Evolutionary conservation across 2,113 vertebrate species (phyloP).

Genomic region (Campylorhamphus procurvoides): DNA sequence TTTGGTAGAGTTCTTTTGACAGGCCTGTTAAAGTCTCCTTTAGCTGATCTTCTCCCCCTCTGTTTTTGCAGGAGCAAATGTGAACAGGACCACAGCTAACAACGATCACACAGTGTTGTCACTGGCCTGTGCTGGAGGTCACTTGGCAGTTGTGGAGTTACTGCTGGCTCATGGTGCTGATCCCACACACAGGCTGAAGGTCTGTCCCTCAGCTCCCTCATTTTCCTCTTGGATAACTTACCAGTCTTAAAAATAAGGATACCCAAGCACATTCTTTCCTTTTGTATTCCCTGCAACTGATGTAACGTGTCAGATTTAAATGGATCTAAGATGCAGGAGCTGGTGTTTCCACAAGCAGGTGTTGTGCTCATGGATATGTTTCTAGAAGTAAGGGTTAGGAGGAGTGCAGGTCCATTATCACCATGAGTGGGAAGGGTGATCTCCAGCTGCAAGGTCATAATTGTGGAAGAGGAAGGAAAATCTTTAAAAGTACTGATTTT

Average conservation of each 20-base stretch:
- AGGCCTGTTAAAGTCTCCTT: background rate
- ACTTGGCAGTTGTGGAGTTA: slow-evolving; percentile 96
- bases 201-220: slow-evolving; percentile 31
- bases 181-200: slow-evolving; percentile 98
- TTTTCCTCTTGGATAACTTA: background rate
- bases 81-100: slow-evolving; percentile 97
- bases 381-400: background rate
- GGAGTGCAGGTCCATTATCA: background rate
- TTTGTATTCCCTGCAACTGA: background rate
- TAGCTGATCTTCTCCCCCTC: background rate
- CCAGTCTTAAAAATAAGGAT: background rate
- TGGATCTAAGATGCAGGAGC: too few relatives aligned
- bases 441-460: background rate
- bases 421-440: rapidly evolving
- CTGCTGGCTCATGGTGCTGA: slow-evolving; percentile 96
- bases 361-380: rapidly evolving
- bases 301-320: rapidly evolving
- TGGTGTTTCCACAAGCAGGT: background rate
- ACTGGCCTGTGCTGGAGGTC: slow-evolving; percentile 95
- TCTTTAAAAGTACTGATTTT: rapidly evolving
- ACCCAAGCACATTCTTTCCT: background rate
- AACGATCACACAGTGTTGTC: slow-evolving; percentile 98
- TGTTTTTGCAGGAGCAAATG: slow-evolving; percentile 87
- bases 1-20: background rate
- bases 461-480: background rate